A percentile compares a stretch with the other conserved stretches of the same genome.
Evolutionary conservation across 2,113 vertebrate species (phyloP).

Genomic region (Sminthopsis crassicaudata): DNA sequence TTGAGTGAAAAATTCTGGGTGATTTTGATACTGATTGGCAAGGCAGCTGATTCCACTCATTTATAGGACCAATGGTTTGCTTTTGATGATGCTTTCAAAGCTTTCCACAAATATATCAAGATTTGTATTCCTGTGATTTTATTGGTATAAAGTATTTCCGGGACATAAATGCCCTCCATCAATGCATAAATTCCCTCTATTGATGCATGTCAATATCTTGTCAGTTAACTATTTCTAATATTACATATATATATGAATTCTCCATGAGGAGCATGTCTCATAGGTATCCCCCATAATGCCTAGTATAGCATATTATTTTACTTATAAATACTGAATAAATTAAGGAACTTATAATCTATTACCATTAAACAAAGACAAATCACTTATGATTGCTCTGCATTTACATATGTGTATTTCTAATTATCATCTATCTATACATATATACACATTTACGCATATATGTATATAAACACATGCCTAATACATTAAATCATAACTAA

Average conservation of each 20-base stretch:
- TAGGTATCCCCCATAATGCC: not conserved
- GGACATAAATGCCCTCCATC: not conserved
- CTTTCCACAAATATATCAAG: not conserved
- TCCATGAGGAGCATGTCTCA: not conserved
- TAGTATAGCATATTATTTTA: not conserved
- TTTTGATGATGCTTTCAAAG: not conserved
- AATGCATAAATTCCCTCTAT: not conserved
- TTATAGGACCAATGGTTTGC: not conserved
- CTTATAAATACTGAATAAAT: not conserved
- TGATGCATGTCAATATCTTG: not conserved
- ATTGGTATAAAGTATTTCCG: not conserved
- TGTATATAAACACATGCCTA: not conserved
- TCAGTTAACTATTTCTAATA: not conserved
- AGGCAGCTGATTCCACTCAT: not conserved
- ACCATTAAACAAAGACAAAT: not conserved
- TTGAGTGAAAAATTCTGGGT: not conserved
- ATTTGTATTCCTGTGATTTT: not conserved
- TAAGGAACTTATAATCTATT: not conserved
- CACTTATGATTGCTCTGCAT: not conserved
- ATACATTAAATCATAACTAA: not conserved
- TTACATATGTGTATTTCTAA: not conserved
- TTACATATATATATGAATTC: not conserved
- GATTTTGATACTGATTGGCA: not conserved
- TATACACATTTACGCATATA: not conserved
- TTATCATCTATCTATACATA: not conserved